phyloP scores from a whole-genome alignment of 2,888 invertebrate species.

The Rhaphigaster nebulosa region DNA sequence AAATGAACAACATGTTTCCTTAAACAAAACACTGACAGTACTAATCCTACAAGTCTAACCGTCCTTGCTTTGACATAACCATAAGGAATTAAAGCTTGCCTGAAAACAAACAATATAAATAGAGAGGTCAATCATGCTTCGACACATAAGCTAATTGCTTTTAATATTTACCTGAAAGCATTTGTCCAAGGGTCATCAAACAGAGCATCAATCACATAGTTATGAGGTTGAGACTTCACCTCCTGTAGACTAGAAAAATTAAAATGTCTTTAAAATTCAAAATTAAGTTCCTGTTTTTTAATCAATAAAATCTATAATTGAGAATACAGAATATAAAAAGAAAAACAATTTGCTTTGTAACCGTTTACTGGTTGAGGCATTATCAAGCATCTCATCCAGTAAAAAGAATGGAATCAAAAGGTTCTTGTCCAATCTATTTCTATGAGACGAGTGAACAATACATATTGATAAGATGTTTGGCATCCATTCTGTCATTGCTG shows the following conservation, averaged over 20 bases:
- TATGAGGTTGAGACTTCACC: conserved; percentile 89
- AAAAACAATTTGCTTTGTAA: too few species aligned
- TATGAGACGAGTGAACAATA: too few species aligned
- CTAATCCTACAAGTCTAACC: conserved; percentile 86
- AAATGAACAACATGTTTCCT: conserved; percentile 85
- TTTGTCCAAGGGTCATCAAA: conserved; percentile 90
- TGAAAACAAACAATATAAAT: conserved; percentile 67
- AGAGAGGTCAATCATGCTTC: neutral
- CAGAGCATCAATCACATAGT: conserved; percentile 83
- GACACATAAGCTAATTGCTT: neutral
- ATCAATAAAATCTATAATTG: neutral
- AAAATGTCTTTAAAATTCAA: neutral
- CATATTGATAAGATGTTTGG: too few species aligned
- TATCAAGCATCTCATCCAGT: too few species aligned
- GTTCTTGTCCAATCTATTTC: too few species aligned
- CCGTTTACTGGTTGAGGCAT: too few species aligned
- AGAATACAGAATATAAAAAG: too few species aligned
- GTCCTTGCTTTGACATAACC: conserved; percentile 85
- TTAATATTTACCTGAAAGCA: conserved; percentile 71
- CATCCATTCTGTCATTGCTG: too few species aligned
- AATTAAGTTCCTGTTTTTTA: neutral
- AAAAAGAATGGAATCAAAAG: too few species aligned
- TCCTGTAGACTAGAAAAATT: conserved; percentile 80
- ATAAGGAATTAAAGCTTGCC: conserved; percentile 77
- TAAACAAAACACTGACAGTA: conserved; percentile 83